These are phyloP conservation scores for Danionella dracula DNA, from an alignment of 2,797 vertebrate species.

Conservation along the genomic window DNA sequence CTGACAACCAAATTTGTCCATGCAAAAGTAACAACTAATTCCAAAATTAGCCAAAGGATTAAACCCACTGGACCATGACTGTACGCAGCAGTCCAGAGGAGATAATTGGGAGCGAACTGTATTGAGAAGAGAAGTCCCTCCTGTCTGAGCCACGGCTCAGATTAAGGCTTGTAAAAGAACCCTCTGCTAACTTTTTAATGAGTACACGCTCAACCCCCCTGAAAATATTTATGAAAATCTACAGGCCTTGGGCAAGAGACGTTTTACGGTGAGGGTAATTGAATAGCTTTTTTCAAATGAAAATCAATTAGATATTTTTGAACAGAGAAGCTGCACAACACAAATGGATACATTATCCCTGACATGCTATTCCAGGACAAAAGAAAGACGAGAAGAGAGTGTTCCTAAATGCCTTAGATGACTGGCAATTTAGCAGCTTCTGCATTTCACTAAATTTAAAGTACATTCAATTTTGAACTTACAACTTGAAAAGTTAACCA, in stretches of 20 bases:
- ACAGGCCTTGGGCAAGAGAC: not conserved
- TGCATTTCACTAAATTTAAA: slow-evolving; percentile 6
- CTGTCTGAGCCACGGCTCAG: slow-evolving; percentile 37
- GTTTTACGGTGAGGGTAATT: too few species aligned
- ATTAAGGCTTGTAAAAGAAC: slow-evolving; percentile 38
- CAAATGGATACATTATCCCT: not conserved
- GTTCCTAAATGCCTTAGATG: slow-evolving; percentile 1
- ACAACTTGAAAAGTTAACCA: too few species aligned
- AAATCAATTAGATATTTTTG: not conserved
- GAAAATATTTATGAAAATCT: slow-evolving; percentile 28
- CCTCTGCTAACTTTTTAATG: slow-evolving; percentile 53
- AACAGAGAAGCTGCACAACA: not conserved
- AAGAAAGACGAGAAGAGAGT: slow-evolving; percentile 10
- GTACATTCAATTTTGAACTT: too few species aligned
- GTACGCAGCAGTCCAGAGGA: slow-evolving; percentile 34
- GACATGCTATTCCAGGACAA: not conserved
- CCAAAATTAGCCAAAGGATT: slow-evolving; percentile 27
- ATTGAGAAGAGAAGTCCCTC: slow-evolving; percentile 20
- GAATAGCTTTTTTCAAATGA: not conserved
- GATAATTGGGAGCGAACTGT: slow-evolving; percentile 28
- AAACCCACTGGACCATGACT: not conserved
- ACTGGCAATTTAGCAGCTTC: not conserved
- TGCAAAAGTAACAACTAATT: slow-evolving; percentile 3
- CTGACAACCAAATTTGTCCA: slow-evolving; percentile 44
- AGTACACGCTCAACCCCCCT: slow-evolving; percentile 31